Base-by-base conservation (phyloP, 2,888 invertebrate genomes). In the Phytoseiulus persimilis region DNA sequence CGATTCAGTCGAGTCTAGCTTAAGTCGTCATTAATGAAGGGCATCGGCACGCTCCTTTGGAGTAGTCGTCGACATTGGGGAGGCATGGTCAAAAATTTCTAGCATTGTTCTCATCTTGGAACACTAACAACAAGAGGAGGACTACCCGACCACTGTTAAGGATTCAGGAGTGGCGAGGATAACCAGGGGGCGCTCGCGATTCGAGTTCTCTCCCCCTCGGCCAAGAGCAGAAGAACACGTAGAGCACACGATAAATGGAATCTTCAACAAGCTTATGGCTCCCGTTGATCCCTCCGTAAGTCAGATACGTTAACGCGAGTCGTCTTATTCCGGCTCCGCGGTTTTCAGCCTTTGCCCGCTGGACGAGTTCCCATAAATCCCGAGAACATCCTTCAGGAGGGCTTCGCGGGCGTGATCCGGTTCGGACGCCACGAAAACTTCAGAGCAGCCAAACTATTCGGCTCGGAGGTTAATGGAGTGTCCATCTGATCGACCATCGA, bases 181-280 rank as follows among this genome's bases (percentile, higher is more conserved):
- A 28, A 23, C 65, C 65, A 65, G 65, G 18, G 65, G 65, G 65
- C 65, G 65, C 65, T 65, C 65, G 65, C 65, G 65, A 65, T 2
- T 23, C 65, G 2, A 28, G 11, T 65, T 28, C 65, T 28, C 65
- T 65, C 65, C 65, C 28, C 65, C 65, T 65, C 65, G 65, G 65
- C 65, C 65, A 65, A 65, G 65, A 65, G 65, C 65, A 65, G 65
- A 65, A 65, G 65, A 65, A 65, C 65, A 65, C 65, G 65, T 65
- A 65, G 65, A 65, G 65, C 65, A 28, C 65, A 65, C 65, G 18
- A 65, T 65, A 65, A 65, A 65, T 65, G 65, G 65, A 65, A 65
- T 65, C 65, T 65, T 65, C 65, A 65, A 65, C 65, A 65, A 65
- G 65, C 65, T 65, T 65, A 65, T 65, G 65, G 65, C 65, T 65